Evolutionary conservation across 2,888 invertebrate species (phyloP).

Genomic region (Ormia ochracea): DNA sequence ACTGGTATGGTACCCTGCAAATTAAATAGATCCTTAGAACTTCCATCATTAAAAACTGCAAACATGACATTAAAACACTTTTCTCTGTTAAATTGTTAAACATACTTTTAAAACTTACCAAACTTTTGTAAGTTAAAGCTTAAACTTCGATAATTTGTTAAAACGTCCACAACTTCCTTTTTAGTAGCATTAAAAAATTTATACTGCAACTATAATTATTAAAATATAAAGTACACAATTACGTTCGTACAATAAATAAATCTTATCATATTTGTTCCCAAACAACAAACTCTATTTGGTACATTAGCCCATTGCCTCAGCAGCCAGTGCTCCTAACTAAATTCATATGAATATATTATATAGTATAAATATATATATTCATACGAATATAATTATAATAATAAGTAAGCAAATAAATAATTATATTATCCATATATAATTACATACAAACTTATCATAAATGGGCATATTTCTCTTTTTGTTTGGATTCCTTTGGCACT

Average conservation of each 20-base stretch:
- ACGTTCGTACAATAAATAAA: not conserved
- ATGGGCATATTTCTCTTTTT: too few relatives aligned
- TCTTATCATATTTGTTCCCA: not conserved
- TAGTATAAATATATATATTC: too few relatives aligned
- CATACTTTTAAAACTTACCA: constrained; percentile 79
- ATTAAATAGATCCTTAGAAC: constrained; percentile 86
- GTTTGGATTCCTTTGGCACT: not conserved
- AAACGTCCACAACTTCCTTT: constrained; percentile 82
- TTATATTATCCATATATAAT: not conserved
- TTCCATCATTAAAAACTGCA: constrained; percentile 92
- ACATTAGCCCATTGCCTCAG: not conserved
- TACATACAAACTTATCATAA: too few relatives aligned
- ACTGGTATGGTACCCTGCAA: constrained; percentile 96
- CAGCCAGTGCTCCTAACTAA: too few relatives aligned
- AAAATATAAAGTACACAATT: not conserved
- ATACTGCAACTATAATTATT: constrained; percentile 79
- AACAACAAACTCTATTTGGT: not conserved
- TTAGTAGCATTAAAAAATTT: constrained; percentile 82
- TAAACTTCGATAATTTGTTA: constrained; percentile 82
- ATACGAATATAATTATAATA: too few relatives aligned
- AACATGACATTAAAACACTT: not conserved
- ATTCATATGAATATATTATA: too few relatives aligned
- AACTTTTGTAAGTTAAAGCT: constrained; percentile 82
- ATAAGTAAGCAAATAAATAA: too few relatives aligned
- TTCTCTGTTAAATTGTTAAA: not conserved